A percentile compares a stretch with the other conserved stretches of the same genome.
phyloP scores from a whole-genome alignment of 1,140 invertebrate genomes.

The Polypedilum vanderplanki region DNA sequence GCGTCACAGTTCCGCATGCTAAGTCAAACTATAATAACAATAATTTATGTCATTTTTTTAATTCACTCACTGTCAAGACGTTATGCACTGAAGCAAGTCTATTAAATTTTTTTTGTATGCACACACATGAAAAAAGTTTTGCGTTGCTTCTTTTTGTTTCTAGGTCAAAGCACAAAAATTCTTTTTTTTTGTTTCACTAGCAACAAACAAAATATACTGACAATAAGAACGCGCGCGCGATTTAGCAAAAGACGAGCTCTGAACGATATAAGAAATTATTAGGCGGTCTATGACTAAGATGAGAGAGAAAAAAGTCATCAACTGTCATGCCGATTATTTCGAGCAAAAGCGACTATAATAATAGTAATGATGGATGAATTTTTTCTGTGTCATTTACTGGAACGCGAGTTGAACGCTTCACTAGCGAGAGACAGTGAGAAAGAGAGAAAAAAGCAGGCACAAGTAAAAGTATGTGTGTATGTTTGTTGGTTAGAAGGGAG shows the following conservation, averaged over 20 bases:
- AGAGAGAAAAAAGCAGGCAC: neutral
- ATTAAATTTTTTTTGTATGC: neutral
- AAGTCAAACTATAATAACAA: neutral
- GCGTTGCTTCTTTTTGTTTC: neutral
- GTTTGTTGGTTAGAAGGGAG: neutral
- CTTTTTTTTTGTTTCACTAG: neutral
- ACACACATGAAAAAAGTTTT: neutral
- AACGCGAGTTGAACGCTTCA: neutral
- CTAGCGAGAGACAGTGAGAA: neutral
- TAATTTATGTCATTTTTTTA: neutral
- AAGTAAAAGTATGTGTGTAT: neutral
- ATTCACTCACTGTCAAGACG: neutral
- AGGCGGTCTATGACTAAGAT: neutral
- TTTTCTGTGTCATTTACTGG: neutral
- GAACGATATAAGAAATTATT: neutral
- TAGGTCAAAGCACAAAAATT: neutral
- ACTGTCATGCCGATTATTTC: slow-evolving; percentile 24
- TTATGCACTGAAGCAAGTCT: neutral
- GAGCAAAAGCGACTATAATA: slow-evolving; percentile 5
- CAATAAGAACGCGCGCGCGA: neutral
- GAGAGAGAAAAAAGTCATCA: neutral
- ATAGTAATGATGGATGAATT: slow-evolving; percentile 16
- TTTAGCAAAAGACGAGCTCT: neutral
- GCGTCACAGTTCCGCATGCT: slow-evolving; percentile 9
- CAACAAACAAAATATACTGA: neutral